Conservation (phyloP, 1,140 invertebrate species). For the Halyomorpha halys region DNA sequence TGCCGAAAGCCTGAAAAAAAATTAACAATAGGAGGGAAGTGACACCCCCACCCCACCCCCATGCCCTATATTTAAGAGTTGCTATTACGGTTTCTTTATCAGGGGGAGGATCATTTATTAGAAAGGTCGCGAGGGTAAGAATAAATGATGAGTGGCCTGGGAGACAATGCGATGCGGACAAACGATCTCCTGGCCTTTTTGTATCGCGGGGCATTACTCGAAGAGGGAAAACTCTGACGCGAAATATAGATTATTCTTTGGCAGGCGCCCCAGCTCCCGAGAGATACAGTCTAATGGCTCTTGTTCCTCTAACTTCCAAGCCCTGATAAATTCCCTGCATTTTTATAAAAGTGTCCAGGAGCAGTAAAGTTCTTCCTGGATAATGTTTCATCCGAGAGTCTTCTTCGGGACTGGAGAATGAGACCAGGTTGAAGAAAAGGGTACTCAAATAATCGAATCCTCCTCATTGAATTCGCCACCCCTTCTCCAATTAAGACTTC, state of each 20-base stretch:
- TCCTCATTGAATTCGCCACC: constrained; percentile 9
- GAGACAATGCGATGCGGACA: constrained; percentile 12
- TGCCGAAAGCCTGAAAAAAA: too few species aligned
- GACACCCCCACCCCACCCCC: neutral
- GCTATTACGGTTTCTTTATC: constrained; percentile 14
- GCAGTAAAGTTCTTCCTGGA: neutral
- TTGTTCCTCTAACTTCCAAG: neutral
- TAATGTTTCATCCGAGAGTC: neutral
- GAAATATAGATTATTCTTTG: constrained; percentile 13
- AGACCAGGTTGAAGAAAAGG: constrained; percentile 1
- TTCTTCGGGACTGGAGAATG: neutral
- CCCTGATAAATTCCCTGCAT: constrained; percentile 6
- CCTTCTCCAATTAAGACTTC: constrained; percentile 14
- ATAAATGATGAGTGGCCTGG: constrained; percentile 17
- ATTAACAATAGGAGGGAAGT: too few species aligned
- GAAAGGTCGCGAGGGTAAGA: constrained; percentile 7
- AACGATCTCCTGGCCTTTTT: constrained; percentile 1
- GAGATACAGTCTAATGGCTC: constrained; percentile 19
- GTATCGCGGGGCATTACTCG: neutral
- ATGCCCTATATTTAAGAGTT: constrained; percentile 16
- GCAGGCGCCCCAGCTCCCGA: neutral
- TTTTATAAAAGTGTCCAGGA: constrained; percentile 5
- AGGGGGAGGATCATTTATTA: constrained; percentile 10
- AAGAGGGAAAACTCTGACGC: neutral
- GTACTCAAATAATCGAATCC: constrained; percentile 14